A percentile compares a stretch with the other conserved stretches of the same genome.
phyloP scores from a whole-genome alignment of 2,888 invertebrate genomes.

The Periphyllus acericola region DNA sequence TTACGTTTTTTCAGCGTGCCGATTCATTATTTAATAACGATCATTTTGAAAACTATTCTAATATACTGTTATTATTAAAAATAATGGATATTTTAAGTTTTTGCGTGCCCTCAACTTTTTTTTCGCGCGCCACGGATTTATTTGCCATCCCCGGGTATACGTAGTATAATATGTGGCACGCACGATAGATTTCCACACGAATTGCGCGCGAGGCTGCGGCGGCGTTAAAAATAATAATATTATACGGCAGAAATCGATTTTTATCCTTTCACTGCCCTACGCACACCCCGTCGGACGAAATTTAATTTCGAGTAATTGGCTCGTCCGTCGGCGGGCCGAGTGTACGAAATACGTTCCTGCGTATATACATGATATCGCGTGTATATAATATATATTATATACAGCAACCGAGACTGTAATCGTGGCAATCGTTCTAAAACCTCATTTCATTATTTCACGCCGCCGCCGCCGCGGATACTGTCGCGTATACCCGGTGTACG shows the following conservation, averaged over 20 bases:
- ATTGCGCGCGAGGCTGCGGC: background rate
- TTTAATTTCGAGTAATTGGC: constrained; percentile 43
- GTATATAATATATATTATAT: background rate
- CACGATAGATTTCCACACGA: background rate
- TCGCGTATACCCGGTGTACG: background rate
- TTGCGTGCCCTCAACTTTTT: too few species aligned
- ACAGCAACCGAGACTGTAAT: constrained; percentile 34
- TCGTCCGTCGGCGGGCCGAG: constrained; percentile 19
- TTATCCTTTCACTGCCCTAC: background rate
- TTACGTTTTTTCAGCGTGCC: too few species aligned
- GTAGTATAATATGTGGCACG: too few species aligned
- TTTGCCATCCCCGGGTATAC: too few species aligned
- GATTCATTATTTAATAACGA: too few species aligned
- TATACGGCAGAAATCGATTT: constrained; percentile 26
- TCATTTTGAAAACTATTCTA: too few species aligned
- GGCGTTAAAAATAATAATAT: constrained; percentile 24
- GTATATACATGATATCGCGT: background rate
- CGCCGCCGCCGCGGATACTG: background rate
- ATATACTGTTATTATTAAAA: too few species aligned
- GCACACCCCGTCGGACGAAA: background rate
- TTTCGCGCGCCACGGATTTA: too few species aligned
- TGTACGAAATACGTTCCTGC: background rate
- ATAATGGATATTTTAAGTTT: too few species aligned
- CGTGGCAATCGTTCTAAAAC: constrained; percentile 41
- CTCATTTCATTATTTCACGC: constrained; percentile 37